These are phyloP conservation scores for Lates japonicus DNA, from an alignment of 2,797 vertebrate genomes.

Conservation along the genomic window DNA sequence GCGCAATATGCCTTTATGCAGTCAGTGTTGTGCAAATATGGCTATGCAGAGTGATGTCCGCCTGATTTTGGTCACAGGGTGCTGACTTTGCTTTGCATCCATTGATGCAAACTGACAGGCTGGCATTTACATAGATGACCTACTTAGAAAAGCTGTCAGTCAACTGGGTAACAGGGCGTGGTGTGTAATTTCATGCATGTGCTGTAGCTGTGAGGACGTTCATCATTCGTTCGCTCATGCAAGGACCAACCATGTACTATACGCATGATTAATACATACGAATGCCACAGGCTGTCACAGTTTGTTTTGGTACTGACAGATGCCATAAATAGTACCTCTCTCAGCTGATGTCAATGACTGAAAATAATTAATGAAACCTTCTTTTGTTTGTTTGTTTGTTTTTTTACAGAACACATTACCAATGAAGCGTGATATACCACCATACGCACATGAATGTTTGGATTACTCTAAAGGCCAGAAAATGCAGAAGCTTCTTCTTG, in stretches of 20 bases:
- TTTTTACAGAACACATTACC: conserved; percentile 41
- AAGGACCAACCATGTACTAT: background rate
- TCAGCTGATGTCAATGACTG: conserved; percentile 30
- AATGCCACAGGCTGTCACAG: background rate
- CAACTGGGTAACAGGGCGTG: conserved; percentile 63
- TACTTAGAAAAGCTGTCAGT: conserved; percentile 81
- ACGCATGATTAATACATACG: conserved; percentile 1
- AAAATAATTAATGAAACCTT: background rate
- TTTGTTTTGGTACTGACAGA: background rate
- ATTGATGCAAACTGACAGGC: conserved; percentile 81
- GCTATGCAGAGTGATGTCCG: conserved; percentile 26
- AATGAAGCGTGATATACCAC: conserved; percentile 46
- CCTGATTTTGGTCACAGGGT: conserved; percentile 67
- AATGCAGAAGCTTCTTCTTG: conserved; percentile 26
- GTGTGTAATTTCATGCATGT: conserved; percentile 75
- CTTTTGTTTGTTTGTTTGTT: no score
- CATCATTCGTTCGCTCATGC: conserved; percentile 4
- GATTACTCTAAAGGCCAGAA: conserved; percentile 12
- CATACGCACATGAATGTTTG: conserved; percentile 36
- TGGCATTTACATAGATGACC: conserved; percentile 84
- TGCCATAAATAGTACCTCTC: background rate
- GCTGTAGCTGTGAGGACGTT: conserved; percentile 55
- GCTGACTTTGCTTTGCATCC: conserved; percentile 72
- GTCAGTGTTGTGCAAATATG: conserved; percentile 34
- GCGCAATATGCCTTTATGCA: conserved; percentile 29